phyloP scores from a whole-genome alignment of 1,140 invertebrate species.

The Watersipora subatra region DNA sequence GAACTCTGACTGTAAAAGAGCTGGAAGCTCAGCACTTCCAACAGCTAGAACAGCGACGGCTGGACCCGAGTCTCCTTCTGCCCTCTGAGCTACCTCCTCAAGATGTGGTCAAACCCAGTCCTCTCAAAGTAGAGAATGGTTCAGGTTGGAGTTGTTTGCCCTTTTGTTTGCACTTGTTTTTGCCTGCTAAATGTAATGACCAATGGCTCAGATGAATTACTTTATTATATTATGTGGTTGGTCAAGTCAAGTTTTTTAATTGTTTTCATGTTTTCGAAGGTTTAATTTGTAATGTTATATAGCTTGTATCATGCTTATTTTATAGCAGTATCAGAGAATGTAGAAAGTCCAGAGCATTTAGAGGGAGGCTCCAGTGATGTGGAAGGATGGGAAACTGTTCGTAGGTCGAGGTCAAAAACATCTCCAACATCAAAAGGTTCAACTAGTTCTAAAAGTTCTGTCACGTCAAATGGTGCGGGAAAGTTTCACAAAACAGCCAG shows the following conservation, averaged over 20 bases:
- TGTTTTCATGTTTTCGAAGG: too few relatives aligned
- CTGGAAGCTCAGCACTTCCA: background rate
- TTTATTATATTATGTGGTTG: too few relatives aligned
- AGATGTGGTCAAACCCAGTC: background rate
- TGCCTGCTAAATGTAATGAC: too few relatives aligned
- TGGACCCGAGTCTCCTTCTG: background rate
- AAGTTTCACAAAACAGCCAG: background rate
- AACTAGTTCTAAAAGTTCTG: background rate
- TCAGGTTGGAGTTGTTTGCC: too few relatives aligned
- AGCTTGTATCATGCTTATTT: too few relatives aligned
- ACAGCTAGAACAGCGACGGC: background rate
- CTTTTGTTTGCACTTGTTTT: too few relatives aligned
- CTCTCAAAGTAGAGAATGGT: background rate
- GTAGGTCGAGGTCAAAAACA: constrained; percentile 32
- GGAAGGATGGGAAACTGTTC: constrained; percentile 54
- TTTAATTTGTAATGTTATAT: too few relatives aligned
- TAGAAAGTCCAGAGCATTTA: too few relatives aligned
- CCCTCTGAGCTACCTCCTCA: background rate
- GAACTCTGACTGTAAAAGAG: background rate
- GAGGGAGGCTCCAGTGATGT: too few relatives aligned
- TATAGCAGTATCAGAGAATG: too few relatives aligned
- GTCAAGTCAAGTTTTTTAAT: too few relatives aligned
- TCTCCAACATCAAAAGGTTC: background rate
- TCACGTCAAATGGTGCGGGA: background rate
- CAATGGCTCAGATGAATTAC: too few relatives aligned